Conservation (phyloP, 2,888 invertebrate genomes). For the Mystacides longicornis region DNA sequence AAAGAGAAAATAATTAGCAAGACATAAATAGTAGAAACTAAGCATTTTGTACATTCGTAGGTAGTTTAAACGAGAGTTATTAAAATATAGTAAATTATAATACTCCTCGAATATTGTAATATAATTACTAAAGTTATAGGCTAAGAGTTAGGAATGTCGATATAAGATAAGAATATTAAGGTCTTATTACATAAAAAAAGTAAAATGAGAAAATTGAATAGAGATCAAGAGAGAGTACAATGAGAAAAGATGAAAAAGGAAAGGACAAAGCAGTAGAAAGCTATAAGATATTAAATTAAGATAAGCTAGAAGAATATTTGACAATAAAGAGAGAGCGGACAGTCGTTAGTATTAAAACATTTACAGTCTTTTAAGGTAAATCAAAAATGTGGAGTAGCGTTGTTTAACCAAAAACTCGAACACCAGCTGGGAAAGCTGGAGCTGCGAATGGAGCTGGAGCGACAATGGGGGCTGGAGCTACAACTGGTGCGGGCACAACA, state of each 20-base stretch:
- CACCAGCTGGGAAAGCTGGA: constrained; percentile 16
- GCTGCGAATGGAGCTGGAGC: constrained; percentile 4
- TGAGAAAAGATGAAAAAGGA: neutral
- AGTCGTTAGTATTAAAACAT: neutral
- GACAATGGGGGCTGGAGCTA: constrained; percentile 14
- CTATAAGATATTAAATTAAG: neutral
- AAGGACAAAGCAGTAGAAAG: neutral
- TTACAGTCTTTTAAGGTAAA: constrained; percentile 23
- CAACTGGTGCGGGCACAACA: constrained; percentile 15
- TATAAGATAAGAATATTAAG: neutral
- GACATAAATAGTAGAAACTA: neutral
- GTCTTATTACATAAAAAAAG: neutral
- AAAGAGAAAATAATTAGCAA: neutral
- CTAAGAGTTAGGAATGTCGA: neutral
- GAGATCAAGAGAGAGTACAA: neutral
- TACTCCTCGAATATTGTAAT: neutral
- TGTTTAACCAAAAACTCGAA: constrained; percentile 18
- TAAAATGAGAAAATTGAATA: neutral
- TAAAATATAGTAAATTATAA: neutral
- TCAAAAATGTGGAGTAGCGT: constrained; percentile 5
- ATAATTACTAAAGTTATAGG: neutral
- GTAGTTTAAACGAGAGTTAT: too few relatives aligned
- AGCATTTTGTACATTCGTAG: neutral
- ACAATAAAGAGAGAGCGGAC: neutral
- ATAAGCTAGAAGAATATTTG: neutral